Base-by-base conservation (phyloP, 2,113 vertebrate species). In the Trinectes maculatus region DNA sequence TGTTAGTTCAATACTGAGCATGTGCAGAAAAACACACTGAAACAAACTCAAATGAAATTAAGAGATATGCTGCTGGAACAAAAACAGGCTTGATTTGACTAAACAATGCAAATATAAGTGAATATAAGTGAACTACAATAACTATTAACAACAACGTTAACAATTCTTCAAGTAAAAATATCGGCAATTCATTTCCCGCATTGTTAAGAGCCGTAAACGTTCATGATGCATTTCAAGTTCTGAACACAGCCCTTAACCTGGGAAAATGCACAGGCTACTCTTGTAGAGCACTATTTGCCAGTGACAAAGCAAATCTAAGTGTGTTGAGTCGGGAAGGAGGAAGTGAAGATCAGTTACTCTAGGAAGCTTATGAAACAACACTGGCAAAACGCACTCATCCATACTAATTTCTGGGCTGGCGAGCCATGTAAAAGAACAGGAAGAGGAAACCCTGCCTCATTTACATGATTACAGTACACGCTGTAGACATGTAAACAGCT, bases 401-500 rank as follows among this genome's bases (percentile, higher is more conserved):
- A 74, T 53, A 37, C 53, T 67, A 25, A 71, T 73, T 70, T 70
- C 36, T 28, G 39, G 19, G 34, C 21, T 47, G 10, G 56, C 51
- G 42, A 42, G 46, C 43, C 66, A 62, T 71, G 71, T 58, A 39
- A 71, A 64, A 49, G 56, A 82, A 49, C 4, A 24, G 42, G 59
- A 62, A 43, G 58, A 59, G 57, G 77, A 74, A 74, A 80, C 39
- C 16, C 42, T 19, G 34, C 47, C 75, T 82, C 55, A 77, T 76
- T 78, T 80, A 47, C 65, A 67, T 43, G 72, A 84, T 77, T 85
- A 71, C 52, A 64, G 55, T 64, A 64, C 81, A 71, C 54, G 65
- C 28, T 62, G 70, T 11, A 48, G 44, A 81, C 59, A 76, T 85
- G 71, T 85, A 83, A 83, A 71, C 82, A 74, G 68, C 71, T 12